phyloP scores from a whole-genome alignment of 2,113 vertebrate species.

The Halichoeres trimaculatus region DNA sequence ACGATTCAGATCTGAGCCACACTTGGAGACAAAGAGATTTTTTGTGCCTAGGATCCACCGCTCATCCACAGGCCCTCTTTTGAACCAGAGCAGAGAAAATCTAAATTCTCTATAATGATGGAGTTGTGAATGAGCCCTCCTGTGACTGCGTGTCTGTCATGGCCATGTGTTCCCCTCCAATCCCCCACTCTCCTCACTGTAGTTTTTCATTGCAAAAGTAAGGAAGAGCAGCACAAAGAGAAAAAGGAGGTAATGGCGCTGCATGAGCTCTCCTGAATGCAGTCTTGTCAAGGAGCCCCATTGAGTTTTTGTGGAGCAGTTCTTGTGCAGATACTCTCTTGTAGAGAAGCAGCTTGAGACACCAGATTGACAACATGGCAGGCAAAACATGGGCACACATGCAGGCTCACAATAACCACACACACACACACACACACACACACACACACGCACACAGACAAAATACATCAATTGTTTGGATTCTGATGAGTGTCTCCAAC shows the following conservation, averaged over 20 bases:
- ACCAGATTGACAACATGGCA: slow-evolving; percentile 36
- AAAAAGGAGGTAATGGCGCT: slow-evolving; percentile 57
- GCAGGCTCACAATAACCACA: background rate
- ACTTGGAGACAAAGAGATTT: slow-evolving; percentile 55
- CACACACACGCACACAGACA: slow-evolving; percentile 5
- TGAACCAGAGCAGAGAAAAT: slow-evolving; percentile 30
- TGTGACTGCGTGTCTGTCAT: slow-evolving; percentile 47
- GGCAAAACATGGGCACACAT: slow-evolving; percentile 7
- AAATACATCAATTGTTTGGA: background rate
- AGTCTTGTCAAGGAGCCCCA: slow-evolving; percentile 49
- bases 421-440: background rate
- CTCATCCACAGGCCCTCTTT: slow-evolving; percentile 33
- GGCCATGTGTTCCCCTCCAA: slow-evolving; percentile 43
- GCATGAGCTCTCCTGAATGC: slow-evolving; percentile 58
- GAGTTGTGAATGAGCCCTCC: slow-evolving; percentile 60
- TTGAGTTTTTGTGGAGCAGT: slow-evolving; percentile 59
- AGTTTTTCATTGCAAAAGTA: slow-evolving; percentile 40
- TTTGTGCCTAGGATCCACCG: slow-evolving; percentile 35
- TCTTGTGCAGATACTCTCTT: slow-evolving; percentile 37
- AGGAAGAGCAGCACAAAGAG: slow-evolving; percentile 61
- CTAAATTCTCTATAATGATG: slow-evolving; percentile 53
- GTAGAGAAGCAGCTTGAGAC: slow-evolving; percentile 38
- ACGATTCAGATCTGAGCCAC: slow-evolving; percentile 50
- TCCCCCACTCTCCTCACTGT: slow-evolving; percentile 20
- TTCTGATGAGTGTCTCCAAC: too few relatives aligned